Evolutionary conservation across 1,140 invertebrate species (phyloP).

Genomic region (Hylaeus anthracinus): DNA sequence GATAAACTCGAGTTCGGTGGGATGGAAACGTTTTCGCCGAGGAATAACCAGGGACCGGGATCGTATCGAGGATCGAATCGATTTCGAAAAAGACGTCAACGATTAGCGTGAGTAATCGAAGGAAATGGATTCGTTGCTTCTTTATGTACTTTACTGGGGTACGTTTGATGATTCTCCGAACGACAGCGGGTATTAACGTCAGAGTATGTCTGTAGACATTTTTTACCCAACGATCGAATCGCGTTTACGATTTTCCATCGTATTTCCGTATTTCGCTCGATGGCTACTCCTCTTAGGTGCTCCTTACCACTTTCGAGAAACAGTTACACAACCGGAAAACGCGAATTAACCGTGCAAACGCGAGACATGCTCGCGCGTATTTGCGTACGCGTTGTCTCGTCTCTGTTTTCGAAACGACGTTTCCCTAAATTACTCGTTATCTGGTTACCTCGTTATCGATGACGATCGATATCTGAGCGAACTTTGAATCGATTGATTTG

Average conservation of each 20-base stretch:
- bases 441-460: slow-evolving; percentile 5
- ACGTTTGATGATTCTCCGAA: no score
- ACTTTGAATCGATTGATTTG: slow-evolving; percentile 13
- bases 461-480: slow-evolving; percentile 32
- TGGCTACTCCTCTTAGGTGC: neutral
- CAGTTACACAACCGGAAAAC: slow-evolving; percentile 21
- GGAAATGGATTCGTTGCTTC: neutral
- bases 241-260: no score
- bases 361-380: slow-evolving; percentile 5
- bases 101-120: slow-evolving; percentile 46
- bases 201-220: neutral
- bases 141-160: no score
- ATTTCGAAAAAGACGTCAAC: neutral
- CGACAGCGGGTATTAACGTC: no score
- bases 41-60: neutral
- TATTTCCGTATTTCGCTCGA: neutral
- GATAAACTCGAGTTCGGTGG: no score
- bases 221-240: neutral
- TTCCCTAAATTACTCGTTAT: slow-evolving; percentile 27
- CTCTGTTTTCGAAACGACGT: neutral
- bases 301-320: neutral
- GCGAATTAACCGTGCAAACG: slow-evolving; percentile 24
- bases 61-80: neutral
- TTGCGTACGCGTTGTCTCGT: neutral
- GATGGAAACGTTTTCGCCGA: neutral